phyloP scores from a whole-genome alignment of 2,113 vertebrate species.

The Boulengeromyrus knoepffleri region DNA sequence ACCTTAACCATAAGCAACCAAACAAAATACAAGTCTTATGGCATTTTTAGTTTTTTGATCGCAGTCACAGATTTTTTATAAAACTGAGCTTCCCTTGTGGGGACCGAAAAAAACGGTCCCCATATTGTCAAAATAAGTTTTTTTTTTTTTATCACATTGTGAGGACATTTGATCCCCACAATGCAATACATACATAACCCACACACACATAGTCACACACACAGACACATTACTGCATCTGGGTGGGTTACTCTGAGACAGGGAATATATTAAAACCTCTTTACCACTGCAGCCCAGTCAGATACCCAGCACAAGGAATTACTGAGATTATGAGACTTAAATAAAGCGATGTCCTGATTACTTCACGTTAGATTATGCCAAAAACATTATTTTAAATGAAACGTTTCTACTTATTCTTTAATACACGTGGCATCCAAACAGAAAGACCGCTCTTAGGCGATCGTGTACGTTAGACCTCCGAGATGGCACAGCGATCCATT shows the following conservation, averaged over 20 bases:
- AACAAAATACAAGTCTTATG: no score
- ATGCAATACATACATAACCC: background rate
- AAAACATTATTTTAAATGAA: slow-evolving; percentile 6
- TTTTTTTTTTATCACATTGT: background rate
- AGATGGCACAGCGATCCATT: background rate
- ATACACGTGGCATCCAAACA: background rate
- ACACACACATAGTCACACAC: background rate
- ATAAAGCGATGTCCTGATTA: background rate
- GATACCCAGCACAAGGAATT: background rate
- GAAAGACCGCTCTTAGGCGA: background rate
- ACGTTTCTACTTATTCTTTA: background rate
- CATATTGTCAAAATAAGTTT: background rate
- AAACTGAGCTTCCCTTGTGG: background rate
- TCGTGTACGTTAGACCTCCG: background rate
- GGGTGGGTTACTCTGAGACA: background rate
- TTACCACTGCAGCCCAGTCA: background rate
- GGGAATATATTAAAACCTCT: background rate
- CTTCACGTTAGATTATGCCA: background rate
- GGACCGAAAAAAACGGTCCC: background rate
- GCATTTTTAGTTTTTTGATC: no score
- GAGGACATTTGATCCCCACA: background rate
- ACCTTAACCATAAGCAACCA: no score
- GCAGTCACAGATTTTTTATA: no score
- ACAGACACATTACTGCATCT: background rate
- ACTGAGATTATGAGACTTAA: background rate